A percentile compares a stretch with the other conserved stretches of the same genome.
Conservation (phyloP, 2,888 invertebrate species). For the Andricus quercusramuli region DNA sequence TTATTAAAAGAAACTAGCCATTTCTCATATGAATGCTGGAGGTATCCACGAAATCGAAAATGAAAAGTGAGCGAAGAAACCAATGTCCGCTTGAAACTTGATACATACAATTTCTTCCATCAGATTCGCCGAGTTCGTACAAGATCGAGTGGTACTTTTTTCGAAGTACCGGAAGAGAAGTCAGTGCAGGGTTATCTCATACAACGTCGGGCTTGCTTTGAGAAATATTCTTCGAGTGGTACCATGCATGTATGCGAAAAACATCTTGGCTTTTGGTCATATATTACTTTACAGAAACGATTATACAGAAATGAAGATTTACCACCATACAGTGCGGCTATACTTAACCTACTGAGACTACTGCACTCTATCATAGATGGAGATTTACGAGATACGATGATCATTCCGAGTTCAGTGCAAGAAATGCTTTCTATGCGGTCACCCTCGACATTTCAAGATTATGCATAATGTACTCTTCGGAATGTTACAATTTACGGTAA, state of each 20-base stretch:
- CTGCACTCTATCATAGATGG: constrained; percentile 26
- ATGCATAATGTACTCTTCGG: not conserved
- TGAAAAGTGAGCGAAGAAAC: not conserved
- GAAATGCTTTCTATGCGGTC: not conserved
- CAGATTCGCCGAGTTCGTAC: constrained; percentile 21
- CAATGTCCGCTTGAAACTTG: constrained; percentile 32
- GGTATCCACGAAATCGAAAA: not conserved
- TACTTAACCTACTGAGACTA: constrained; percentile 25
- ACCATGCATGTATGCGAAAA: constrained; percentile 14
- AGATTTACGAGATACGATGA: constrained; percentile 20
- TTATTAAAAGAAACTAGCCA: no score
- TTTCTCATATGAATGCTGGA: no score
- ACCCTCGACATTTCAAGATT: not conserved
- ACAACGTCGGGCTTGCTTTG: constrained; percentile 36
- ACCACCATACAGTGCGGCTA: constrained; percentile 13
- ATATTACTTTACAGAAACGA: constrained; percentile 34
- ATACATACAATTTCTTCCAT: constrained; percentile 35
- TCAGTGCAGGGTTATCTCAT: constrained; percentile 33
- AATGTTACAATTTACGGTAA: constrained; percentile 2
- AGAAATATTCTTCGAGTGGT: constrained; percentile 32
- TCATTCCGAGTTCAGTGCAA: constrained; percentile 1
- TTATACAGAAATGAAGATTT: constrained; percentile 38
- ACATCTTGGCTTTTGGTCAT: constrained; percentile 37
- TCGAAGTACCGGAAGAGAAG: constrained; percentile 37
- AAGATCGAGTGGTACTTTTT: constrained; percentile 38